A percentile compares a stretch with the other conserved stretches of the same genome.
These are phyloP conservation scores for Aptenodytes forsteri DNA, from an alignment of 2,113 vertebrate genomes.

Conservation along the genomic window DNA sequence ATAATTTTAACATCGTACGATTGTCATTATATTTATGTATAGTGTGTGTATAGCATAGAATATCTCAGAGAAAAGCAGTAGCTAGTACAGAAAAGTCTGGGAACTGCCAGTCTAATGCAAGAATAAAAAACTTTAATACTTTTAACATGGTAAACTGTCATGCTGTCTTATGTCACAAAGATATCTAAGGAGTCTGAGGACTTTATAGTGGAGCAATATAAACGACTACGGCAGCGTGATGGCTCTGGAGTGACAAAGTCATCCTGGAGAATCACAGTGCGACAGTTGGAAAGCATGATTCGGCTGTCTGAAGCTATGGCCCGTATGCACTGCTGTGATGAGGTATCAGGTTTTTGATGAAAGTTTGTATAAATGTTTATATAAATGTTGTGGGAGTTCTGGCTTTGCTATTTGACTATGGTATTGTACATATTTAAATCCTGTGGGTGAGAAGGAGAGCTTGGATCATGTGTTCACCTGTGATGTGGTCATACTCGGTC, in stretches of 20 bases:
- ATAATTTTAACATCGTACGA: not conserved
- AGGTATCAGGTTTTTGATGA: constrained; percentile 71
- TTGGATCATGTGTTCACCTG: not conserved
- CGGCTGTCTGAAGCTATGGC: constrained; percentile 96
- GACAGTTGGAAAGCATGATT: constrained; percentile 98
- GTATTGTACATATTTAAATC: not conserved
- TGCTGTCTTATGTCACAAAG: constrained; percentile 62
- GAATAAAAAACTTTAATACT: not conserved
- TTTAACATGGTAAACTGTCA: not conserved
- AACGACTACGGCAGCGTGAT: constrained; percentile 93
- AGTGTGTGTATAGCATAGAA: not conserved
- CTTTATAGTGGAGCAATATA: constrained; percentile 99
- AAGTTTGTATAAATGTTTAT: accelerated
- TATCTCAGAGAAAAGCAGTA: not conserved
- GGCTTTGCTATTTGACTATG: not conserved
- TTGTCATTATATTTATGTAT: not conserved
- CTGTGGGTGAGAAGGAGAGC: not conserved
- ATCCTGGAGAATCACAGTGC: constrained; percentile 94
- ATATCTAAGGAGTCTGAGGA: constrained; percentile 97
- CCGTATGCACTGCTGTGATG: constrained; percentile 98
- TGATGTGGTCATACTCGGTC: not conserved
- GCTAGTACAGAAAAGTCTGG: not conserved
- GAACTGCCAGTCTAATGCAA: not conserved
- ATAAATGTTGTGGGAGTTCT: not conserved
- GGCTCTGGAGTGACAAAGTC: constrained; percentile 89